These are phyloP conservation scores for Tautogolabrus adspersus DNA, from an alignment of 2,113 vertebrate genomes.

Conservation along the genomic window DNA sequence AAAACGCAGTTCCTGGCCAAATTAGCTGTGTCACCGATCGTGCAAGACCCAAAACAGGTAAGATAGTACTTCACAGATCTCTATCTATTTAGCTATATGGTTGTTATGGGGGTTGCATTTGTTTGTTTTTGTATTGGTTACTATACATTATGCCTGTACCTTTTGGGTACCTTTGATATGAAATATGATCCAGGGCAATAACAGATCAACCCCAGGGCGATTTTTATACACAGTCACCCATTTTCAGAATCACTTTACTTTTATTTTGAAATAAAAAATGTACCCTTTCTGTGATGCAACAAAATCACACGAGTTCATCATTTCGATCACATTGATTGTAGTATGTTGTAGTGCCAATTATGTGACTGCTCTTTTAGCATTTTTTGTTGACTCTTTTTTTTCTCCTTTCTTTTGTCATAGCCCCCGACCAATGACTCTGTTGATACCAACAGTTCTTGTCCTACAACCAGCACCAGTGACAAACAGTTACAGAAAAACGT, in stretches of 20 bases:
- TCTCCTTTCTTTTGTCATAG: conserved; percentile 27
- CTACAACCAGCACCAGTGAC: conserved; percentile 14
- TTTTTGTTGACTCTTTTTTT: neutral
- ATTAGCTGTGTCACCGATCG: conserved; percentile 47
- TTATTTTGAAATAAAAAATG: too few species aligned
- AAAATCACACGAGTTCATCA: too few species aligned
- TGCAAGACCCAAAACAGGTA: conserved; percentile 47
- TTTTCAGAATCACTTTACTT: too few species aligned
- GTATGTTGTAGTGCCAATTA: too few species aligned
- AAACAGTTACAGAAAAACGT: conserved; percentile 20
- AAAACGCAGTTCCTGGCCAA: conserved; percentile 65
- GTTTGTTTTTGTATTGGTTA: neutral
- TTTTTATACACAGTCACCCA: too few species aligned
- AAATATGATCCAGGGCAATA: too few species aligned
- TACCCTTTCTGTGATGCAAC: too few species aligned
- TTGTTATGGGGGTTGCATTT: neutral
- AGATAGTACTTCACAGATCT: neutral
- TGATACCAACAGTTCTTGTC: conserved; percentile 6
- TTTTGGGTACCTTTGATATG: neutral
- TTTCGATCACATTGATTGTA: too few species aligned
- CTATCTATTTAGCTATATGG: neutral
- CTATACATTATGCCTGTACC: neutral
- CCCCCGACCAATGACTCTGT: neutral
- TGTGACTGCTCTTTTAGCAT: neutral
- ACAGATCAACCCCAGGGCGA: too few species aligned